Evolutionary conservation across 2,113 vertebrate species (phyloP).

Genomic region (Nothocercus julius): DNA sequence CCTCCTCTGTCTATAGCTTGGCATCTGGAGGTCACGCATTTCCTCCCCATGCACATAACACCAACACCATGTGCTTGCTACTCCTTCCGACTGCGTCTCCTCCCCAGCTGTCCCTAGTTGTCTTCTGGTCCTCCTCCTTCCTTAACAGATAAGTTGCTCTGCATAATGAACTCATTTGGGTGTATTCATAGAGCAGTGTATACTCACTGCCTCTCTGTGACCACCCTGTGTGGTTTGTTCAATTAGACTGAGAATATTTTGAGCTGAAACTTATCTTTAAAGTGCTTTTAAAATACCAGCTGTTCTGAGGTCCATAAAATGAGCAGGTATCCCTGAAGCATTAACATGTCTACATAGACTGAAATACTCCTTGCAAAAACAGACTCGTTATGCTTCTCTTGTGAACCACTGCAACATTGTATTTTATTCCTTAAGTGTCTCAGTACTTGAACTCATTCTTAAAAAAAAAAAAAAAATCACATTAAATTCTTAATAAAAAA

Average conservation of each 20-base stretch:
- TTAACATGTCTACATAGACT: not conserved
- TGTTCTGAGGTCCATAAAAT: not conserved
- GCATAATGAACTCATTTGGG: not conserved
- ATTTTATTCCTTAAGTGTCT: not conserved
- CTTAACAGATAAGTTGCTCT: not conserved
- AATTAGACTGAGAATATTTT: not conserved
- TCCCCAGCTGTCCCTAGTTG: not conserved
- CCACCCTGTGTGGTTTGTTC: not conserved
- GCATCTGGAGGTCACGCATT: not conserved
- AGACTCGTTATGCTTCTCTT: not conserved
- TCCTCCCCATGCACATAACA: not conserved
- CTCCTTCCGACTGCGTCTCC: not conserved
- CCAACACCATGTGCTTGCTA: not conserved
- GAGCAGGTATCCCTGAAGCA: not conserved
- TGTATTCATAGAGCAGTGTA: not conserved
- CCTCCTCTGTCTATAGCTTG: constrained; percentile 6
- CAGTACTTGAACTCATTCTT: not conserved
- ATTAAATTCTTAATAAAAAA: not conserved
- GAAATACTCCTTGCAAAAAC: not conserved
- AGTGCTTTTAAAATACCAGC: not conserved
- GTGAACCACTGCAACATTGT: rapidly evolving
- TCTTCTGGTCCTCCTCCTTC: not conserved
- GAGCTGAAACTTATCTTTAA: not conserved
- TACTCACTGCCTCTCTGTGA: not conserved
- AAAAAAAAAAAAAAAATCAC: not conserved